These are phyloP conservation scores for Drosophila rhopaloa DNA, from an alignment of 1,140 invertebrate genomes.

Conservation along the genomic window DNA sequence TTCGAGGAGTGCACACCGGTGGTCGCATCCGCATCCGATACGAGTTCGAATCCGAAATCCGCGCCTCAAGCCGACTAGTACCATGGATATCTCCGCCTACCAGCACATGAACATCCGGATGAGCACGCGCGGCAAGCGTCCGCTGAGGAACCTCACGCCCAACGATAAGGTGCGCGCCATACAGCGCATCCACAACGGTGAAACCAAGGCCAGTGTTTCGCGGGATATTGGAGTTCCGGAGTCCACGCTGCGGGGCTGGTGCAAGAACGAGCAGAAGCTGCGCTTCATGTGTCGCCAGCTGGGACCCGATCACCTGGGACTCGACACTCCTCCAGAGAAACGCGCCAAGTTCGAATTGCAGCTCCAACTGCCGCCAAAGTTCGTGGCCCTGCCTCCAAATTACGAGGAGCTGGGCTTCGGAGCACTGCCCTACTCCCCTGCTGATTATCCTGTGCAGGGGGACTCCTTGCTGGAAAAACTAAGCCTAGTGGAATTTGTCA, in stretches of 20 bases:
- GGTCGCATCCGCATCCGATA: slow-evolving; percentile 42
- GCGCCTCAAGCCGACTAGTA: slow-evolving; percentile 87
- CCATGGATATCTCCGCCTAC: slow-evolving; percentile 85
- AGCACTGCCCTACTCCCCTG: slow-evolving; percentile 43
- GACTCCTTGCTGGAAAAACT: slow-evolving; percentile 67
- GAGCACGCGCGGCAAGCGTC: slow-evolving; percentile 88
- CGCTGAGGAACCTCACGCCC: slow-evolving; percentile 89
- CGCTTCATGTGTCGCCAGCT: slow-evolving; percentile 89
- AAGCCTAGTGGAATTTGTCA: slow-evolving; percentile 71
- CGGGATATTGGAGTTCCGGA: slow-evolving; percentile 93
- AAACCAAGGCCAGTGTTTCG: slow-evolving; percentile 92
- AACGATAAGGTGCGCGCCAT: slow-evolving; percentile 92
- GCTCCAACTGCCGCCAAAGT: slow-evolving; percentile 73
- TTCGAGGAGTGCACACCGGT: slow-evolving; percentile 76
- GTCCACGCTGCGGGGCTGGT: slow-evolving; percentile 93
- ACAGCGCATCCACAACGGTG: slow-evolving; percentile 91
- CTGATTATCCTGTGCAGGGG: slow-evolving; percentile 63
- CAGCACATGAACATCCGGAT: slow-evolving; percentile 84
- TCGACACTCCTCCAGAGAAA: slow-evolving; percentile 85
- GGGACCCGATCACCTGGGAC: slow-evolving; percentile 86
- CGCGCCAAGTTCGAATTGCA: slow-evolving; percentile 77
- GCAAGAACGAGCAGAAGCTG: slow-evolving; percentile 92
- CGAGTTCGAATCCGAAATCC: slow-evolving; percentile 11
- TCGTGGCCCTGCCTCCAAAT: slow-evolving; percentile 46
- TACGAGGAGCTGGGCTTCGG: slow-evolving; percentile 76